Conservation (phyloP, 2,113 vertebrate species). For the Laticauda laticaudata region DNA sequence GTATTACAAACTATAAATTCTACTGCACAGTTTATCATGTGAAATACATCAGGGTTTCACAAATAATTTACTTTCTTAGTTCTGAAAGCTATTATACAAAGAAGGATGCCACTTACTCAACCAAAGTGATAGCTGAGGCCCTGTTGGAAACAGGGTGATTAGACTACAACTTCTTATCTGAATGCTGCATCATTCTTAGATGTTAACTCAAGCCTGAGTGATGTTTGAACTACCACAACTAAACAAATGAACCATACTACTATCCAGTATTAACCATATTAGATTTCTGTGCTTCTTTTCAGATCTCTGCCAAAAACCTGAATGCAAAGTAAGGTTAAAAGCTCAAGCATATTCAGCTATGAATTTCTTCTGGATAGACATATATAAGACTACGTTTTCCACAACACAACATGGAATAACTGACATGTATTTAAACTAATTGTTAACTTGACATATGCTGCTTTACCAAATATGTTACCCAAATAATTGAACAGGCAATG, state of each 20-base stretch:
- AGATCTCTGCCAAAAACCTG: neutral
- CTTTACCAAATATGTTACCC: neutral
- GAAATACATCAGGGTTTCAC: neutral
- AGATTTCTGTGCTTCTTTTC: neutral
- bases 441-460: neutral
- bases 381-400: neutral
- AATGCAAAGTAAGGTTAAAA: neutral
- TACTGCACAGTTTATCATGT: constrained; percentile 8
- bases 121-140: neutral
- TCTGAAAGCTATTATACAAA: constrained; percentile 7
- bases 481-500: neutral
- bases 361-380: neutral
- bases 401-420: neutral
- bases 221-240: neutral
- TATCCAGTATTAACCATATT: neutral
- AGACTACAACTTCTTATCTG: neutral
- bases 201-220: neutral
- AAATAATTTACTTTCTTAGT: constrained; percentile 1
- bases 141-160: neutral
- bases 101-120: neutral
- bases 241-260: neutral
- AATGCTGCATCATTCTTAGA: neutral
- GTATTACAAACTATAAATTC: constrained; percentile 35
- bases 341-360: neutral
- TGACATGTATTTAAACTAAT: neutral